A percentile compares a stretch with the other conserved stretches of the same genome.
Evolutionary conservation across 2,113 vertebrate species (phyloP).

Genomic region (Siphamia tubifer): DNA sequence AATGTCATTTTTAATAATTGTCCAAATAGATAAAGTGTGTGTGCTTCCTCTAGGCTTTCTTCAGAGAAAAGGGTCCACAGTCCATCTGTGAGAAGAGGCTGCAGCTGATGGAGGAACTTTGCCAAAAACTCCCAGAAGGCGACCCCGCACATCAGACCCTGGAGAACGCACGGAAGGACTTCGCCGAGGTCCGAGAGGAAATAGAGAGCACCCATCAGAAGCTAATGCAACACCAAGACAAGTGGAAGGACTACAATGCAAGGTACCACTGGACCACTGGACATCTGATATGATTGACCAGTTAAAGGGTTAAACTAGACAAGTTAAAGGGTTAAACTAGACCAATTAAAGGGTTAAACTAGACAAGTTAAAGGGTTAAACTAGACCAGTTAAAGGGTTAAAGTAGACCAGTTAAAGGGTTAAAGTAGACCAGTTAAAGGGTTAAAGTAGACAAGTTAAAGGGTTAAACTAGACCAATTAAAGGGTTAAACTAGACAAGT

Average conservation of each 20-base stretch:
- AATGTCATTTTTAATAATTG: too few species aligned
- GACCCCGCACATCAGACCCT: slow-evolving; percentile 81
- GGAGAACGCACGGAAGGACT: slow-evolving; percentile 74
- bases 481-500: too few species aligned
- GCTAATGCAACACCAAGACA: slow-evolving; percentile 86
- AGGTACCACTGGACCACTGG: slow-evolving; percentile 69
- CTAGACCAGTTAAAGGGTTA: too few species aligned
- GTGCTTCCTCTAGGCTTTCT: slow-evolving; percentile 83
- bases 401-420: too few species aligned
- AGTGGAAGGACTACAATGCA: slow-evolving; percentile 88
- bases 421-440: too few species aligned
- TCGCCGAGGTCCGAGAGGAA: slow-evolving; percentile 83
- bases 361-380: too few species aligned
- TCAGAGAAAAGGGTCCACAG: slow-evolving; percentile 89
- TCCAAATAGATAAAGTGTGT: not conserved
- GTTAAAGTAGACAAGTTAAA: too few species aligned
- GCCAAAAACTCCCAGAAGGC: slow-evolving; percentile 86
- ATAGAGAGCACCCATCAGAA: slow-evolving; percentile 82
- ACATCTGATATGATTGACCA: too few species aligned
- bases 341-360: too few species aligned
- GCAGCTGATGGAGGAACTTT: slow-evolving; percentile 91
- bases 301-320: too few species aligned
- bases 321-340: too few species aligned
- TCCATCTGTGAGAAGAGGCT: slow-evolving; percentile 90
- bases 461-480: too few species aligned